Evolutionary conservation across 2,797 vertebrate genomes (phyloP).

Genomic region (Eupleurogrammus muticus): DNA sequence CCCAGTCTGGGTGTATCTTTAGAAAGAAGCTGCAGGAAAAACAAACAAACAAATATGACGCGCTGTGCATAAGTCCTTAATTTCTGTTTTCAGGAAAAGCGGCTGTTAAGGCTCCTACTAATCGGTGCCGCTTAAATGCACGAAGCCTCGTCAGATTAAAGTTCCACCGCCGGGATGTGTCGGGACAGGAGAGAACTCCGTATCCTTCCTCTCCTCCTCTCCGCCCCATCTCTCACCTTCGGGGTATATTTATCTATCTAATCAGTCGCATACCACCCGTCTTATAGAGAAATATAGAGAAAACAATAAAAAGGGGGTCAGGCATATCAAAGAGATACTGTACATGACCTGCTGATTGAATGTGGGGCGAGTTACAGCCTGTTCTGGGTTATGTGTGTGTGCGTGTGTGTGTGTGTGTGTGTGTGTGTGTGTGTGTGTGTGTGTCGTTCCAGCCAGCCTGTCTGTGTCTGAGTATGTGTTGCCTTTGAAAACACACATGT

Average conservation of each 20-base stretch:
- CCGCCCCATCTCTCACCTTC: constrained; percentile 55
- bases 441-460: constrained; percentile 42
- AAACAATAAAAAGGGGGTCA: constrained; percentile 80
- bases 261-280: constrained; percentile 82
- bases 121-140: constrained; percentile 75
- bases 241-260: constrained; percentile 80
- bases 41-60: constrained; percentile 60
- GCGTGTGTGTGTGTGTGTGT: constrained; percentile 18
- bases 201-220: constrained; percentile 65
- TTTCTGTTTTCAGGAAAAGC: constrained; percentile 69
- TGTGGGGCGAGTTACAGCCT: constrained; percentile 60
- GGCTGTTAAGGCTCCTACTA: constrained; percentile 66
- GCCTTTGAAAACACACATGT: constrained; percentile 63
- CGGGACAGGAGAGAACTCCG: constrained; percentile 68
- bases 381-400: constrained; percentile 34
- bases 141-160: constrained; percentile 72
- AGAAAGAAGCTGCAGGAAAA: constrained; percentile 59
- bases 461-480: constrained; percentile 47
- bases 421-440: constrained; percentile 31
- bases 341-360: constrained; percentile 75
- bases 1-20: constrained; percentile 36
- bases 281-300: constrained; percentile 80
- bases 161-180: constrained; percentile 73
- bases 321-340: constrained; percentile 78
- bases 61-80: constrained; percentile 61